Conservation (phyloP, 1,140 invertebrate genomes). For the Cardiocondyla obscurior region DNA sequence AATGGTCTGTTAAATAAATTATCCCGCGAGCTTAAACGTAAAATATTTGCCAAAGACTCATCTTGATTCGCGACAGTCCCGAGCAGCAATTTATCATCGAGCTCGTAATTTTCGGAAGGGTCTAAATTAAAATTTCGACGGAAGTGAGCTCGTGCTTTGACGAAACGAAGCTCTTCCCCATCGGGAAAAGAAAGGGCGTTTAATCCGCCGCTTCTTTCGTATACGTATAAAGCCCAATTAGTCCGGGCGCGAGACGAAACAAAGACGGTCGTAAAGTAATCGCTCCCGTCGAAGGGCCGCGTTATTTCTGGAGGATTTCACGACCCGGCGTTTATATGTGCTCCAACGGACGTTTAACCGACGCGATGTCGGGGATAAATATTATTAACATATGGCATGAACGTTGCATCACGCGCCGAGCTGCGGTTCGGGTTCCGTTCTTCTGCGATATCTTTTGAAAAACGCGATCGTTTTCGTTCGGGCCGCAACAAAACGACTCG, state of each 20-base stretch:
- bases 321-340: conserved; percentile 15
- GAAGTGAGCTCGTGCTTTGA: not conserved
- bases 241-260: conserved; percentile 3
- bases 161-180: not conserved
- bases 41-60: not conserved
- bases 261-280: conserved; percentile 47
- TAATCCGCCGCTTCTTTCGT: not conserved
- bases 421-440: conserved; percentile 6
- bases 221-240: conserved; percentile 11
- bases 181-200: not conserved
- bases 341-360: conserved; percentile 20
- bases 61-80: not conserved
- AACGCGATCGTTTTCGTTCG: conserved; percentile 1
- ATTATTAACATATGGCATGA: conserved; percentile 51
- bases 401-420: conserved; percentile 16
- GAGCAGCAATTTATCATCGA: not conserved
- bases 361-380: conserved; percentile 43
- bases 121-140: not conserved
- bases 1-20: conserved; percentile 1
- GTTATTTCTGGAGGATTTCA: conserved; percentile 59
- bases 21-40: not conserved
- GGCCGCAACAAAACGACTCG: conserved; percentile 32
- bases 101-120: not conserved
- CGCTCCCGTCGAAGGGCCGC: conserved; percentile 24
- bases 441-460: not conserved